These are phyloP conservation scores for Cervus canadensis DNA, from an alignment of 2,113 vertebrate species.

Conservation along the genomic window DNA sequence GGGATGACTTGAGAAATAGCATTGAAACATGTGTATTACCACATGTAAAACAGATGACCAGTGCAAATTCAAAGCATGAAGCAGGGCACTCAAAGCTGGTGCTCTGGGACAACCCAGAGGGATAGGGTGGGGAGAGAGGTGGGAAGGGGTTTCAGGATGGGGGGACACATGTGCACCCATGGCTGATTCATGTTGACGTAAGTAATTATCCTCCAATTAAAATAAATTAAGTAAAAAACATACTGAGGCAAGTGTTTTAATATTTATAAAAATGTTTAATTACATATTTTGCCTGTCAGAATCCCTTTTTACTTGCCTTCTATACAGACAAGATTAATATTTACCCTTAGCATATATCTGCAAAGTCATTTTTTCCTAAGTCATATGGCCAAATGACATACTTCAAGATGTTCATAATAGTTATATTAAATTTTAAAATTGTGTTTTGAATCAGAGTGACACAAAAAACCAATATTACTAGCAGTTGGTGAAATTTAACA, in stretches of 20 bases:
- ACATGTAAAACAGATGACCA: neutral
- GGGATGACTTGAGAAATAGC: neutral
- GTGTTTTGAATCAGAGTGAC: constrained; percentile 23
- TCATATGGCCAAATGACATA: neutral
- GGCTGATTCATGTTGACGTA: neutral
- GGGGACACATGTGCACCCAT: neutral
- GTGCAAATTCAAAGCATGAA: neutral
- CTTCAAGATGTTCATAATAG: constrained; percentile 33
- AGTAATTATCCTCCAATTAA: neutral
- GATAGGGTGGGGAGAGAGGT: neutral
- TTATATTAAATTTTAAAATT: constrained; percentile 59
- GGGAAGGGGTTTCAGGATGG: neutral
- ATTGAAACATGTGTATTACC: neutral
- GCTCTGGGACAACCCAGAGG: neutral
- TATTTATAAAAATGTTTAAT: neutral
- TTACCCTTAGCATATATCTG: neutral
- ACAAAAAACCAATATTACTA: constrained; percentile 38
- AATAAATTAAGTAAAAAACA: neutral
- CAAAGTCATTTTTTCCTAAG: constrained; percentile 29
- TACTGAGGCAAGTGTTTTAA: neutral
- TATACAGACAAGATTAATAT: neutral
- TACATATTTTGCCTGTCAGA: neutral
- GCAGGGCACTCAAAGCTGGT: neutral
- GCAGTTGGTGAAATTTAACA: constrained; percentile 15
- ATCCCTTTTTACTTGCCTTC: neutral